Conservation (phyloP, 2,888 invertebrate species). For the Tribolium freemani region DNA sequence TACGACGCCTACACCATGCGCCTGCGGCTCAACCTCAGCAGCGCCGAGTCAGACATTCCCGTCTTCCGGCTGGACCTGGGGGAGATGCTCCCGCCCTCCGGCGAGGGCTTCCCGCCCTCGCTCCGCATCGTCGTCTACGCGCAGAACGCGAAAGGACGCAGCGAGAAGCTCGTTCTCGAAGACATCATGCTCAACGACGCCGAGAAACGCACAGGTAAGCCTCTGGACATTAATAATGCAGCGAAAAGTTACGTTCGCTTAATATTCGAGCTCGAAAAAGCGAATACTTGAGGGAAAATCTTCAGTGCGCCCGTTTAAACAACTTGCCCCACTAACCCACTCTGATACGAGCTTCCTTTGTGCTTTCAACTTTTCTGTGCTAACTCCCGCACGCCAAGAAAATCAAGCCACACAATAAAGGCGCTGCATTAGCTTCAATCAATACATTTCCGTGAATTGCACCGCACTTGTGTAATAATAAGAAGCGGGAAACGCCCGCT, state of each 20-base stretch:
- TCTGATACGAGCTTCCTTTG: conserved; percentile 11
- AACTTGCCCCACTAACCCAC: conserved; percentile 24
- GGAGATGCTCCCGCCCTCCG: conserved; percentile 73
- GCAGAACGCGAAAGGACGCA: conserved; percentile 87
- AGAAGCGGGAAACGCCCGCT: conserved; percentile 11
- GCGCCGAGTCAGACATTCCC: conserved; percentile 72
- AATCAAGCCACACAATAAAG: conserved; percentile 29
- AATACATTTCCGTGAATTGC: conserved; percentile 29
- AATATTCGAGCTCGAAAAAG: background rate
- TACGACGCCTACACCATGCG: conserved; percentile 82
- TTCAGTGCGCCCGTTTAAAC: background rate
- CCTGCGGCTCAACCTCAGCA: conserved; percentile 79
- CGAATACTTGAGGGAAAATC: background rate
- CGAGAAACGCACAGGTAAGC: conserved; percentile 84
- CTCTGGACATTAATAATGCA: background rate
- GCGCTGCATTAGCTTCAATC: conserved; percentile 29
- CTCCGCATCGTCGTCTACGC: conserved; percentile 86
- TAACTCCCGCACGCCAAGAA: conserved; percentile 19
- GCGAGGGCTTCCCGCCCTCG: conserved; percentile 70
- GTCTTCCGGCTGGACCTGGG: conserved; percentile 76
- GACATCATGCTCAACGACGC: conserved; percentile 91
- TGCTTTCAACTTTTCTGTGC: conserved; percentile 20
- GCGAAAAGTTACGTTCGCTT: background rate
- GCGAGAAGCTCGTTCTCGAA: conserved; percentile 85
- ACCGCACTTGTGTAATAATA: conserved; percentile 1